Conservation (phyloP, 2,113 vertebrate species). For the Leuciscus idus region DNA sequence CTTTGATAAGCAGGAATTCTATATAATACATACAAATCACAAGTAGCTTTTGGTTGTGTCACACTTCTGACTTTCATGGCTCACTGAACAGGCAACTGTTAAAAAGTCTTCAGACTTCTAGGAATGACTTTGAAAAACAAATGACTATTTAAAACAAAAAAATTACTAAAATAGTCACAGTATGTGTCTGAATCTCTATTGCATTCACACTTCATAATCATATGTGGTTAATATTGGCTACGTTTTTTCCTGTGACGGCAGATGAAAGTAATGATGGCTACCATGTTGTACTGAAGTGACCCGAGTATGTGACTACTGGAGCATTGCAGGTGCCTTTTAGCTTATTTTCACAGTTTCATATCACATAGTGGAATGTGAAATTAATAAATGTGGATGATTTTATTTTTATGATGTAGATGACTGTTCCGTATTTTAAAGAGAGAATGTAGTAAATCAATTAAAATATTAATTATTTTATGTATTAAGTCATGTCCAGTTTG, state of each 20-base stretch:
- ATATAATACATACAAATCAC: not conserved
- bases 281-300: conserved; percentile 90
- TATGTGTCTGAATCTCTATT: not conserved
- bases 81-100: not conserved
- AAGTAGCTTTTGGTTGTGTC: not conserved
- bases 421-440: not conserved
- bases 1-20: not conserved
- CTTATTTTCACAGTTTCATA: not conserved
- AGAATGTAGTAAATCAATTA: not conserved
- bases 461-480: not conserved
- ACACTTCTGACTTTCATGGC: not conserved
- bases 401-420: conserved; percentile 1
- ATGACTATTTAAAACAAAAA: not conserved
- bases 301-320: conserved; percentile 1
- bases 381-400: not conserved
- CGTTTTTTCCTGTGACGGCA: conserved; percentile 62
- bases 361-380: not conserved
- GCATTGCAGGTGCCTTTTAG: not conserved
- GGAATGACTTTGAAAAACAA: not conserved
- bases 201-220: not conserved
- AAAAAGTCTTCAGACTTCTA: not conserved
- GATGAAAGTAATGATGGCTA: conserved; percentile 87
- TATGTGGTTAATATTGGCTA: conserved; percentile 21
- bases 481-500: not conserved
- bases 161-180: not conserved